phyloP scores from a whole-genome alignment of 30 jellyfish, hydroid and myxozoan genomes.

The Hydractinia echinata region DNA sequence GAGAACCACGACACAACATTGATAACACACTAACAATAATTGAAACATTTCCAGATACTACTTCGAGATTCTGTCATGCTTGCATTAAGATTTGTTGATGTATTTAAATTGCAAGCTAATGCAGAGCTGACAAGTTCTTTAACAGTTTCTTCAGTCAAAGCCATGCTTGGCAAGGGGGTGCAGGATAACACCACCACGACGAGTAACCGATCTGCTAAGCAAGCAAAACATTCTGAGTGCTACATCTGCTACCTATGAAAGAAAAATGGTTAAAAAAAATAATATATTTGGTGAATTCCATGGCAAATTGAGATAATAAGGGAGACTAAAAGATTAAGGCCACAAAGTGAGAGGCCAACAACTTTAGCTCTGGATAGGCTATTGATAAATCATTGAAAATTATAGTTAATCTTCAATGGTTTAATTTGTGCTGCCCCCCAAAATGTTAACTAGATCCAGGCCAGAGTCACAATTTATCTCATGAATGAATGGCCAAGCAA shows the following conservation, averaged over 20 bases:
- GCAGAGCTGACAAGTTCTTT: constrained; percentile 78
- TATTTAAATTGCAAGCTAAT: constrained; percentile 47
- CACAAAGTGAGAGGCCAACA: background rate
- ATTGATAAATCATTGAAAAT: background rate
- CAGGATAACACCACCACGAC: constrained; percentile 98
- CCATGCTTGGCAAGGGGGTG: constrained; percentile 96
- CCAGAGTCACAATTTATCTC: too few relatives aligned
- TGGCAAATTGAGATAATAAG: background rate
- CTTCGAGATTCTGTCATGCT: constrained; percentile 81
- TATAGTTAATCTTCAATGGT: too few relatives aligned
- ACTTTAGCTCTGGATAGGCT: background rate
- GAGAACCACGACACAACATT: constrained; percentile 92
- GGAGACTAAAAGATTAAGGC: background rate
- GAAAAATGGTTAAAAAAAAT: background rate
- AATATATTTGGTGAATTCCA: background rate
- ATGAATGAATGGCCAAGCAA: too few relatives aligned
- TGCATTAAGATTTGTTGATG: constrained; percentile 61
- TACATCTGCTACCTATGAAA: constrained; percentile 85
- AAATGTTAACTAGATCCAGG: too few relatives aligned
- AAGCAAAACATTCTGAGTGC: constrained; percentile 92
- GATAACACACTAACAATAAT: constrained; percentile 92
- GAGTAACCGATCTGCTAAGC: constrained; percentile 85
- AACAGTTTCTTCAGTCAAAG: constrained; percentile 66
- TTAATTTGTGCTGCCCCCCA: too few relatives aligned
- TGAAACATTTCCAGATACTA: constrained; percentile 89